Evolutionary conservation across 1,140 invertebrate species (phyloP), one percentile per base, ranked within the genome.

Genomic region (Polyergus mexicanus): DNA sequence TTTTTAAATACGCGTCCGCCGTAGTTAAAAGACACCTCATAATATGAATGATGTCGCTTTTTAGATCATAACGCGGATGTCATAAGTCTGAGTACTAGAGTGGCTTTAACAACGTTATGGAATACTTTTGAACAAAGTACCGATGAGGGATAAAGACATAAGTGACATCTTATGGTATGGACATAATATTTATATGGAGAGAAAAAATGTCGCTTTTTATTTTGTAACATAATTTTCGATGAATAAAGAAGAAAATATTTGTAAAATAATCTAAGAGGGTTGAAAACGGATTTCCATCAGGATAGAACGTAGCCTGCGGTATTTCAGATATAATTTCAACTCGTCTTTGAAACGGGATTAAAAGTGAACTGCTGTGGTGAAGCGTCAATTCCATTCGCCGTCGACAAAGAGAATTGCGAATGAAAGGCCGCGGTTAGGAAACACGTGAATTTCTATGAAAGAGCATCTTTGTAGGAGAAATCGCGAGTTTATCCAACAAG

Each of bases 51-150:
- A 38, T 58, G 44, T 4, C 32, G 25, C 16, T 62, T 71, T 77
- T 66, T 62, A 28, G 41, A 47, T 83, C 87, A 16, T 89, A 83
- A 88, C 65, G 69, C 28, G 60, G 38, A 66, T 63, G 54, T 78
- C 88, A 71, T 86, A 89, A 84, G 85, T 84, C 1, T 83, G 86
- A 84, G 5, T 66, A 51, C 19, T 22, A 60, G 58, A 51, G 51
- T 22, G 84, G 7, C 54, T 74, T 86, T 89, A 89, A 89, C 72
- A 85, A 65, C 54, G 22, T 77, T 47, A 32, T 38, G 65, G 58
- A 74, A 80, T 68, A 81, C 47, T 72, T 19, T 41, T 35, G 13
- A 25, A n/a, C 47, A 28, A 51, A 88, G 60, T 41, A 62, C 28
- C 41, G 47, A 8, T 6, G 28, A 41, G 47, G 22, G 58, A 85